These are phyloP conservation scores for Hydropsyche betteni DNA, from an alignment of 2,888 invertebrate species.

Conservation along the genomic window DNA sequence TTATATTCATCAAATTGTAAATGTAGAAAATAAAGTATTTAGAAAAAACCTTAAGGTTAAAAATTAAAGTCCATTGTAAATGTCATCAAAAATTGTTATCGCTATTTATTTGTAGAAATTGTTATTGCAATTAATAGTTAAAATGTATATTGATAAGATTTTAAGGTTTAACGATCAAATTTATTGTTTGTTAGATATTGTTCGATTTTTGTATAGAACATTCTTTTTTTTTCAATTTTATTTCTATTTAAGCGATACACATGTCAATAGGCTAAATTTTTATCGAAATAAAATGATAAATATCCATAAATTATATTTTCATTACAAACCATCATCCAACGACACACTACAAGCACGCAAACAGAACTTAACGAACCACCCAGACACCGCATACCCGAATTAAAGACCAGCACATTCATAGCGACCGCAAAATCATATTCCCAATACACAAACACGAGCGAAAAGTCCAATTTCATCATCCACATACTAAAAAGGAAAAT, in stretches of 20 bases:
- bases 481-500: no score
- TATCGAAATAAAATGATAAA: conserved; percentile 37
- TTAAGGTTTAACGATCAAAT: conserved; percentile 30
- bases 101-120: conserved; percentile 41
- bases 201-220: conserved; percentile 38
- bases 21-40: conserved; percentile 1
- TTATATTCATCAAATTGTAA: conserved; percentile 5
- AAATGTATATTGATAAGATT: conserved; percentile 34
- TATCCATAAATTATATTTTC: neutral
- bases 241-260: conserved; percentile 29
- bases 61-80: conserved; percentile 38
- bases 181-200: conserved; percentile 39
- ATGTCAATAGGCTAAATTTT: conserved; percentile 35
- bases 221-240: conserved; percentile 41
- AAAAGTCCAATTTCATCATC: no score
- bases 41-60: conserved; percentile 9
- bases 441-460: no score
- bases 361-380: no score
- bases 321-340: neutral
- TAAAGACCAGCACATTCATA: no score
- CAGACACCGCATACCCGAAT: no score
- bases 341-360: no score
- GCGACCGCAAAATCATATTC: no score
- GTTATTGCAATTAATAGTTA: conserved; percentile 35
- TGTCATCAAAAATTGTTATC: conserved; percentile 36